Percentiles rank a stretch among this genome's conserved stretches.
Conservation (phyloP, 2,113 vertebrate genomes). For the Ploceus nigricollis region DNA sequence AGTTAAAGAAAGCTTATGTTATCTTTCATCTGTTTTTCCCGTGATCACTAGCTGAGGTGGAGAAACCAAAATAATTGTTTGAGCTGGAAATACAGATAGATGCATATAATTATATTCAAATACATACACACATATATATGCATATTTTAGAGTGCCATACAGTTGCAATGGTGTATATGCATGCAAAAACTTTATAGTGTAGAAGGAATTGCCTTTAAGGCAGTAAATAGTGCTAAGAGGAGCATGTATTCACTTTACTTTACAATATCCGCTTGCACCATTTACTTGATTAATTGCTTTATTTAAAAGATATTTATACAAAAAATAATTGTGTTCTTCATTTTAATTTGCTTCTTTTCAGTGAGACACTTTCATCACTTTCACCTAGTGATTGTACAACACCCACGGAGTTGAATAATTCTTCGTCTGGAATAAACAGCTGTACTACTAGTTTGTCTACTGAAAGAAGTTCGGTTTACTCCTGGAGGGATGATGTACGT, state of each 20-base stretch:
- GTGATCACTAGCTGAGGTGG: background rate
- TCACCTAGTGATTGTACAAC: conserved; percentile 50
- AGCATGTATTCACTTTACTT: background rate
- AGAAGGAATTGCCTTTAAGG: background rate
- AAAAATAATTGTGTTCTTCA: background rate
- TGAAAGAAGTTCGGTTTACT: conserved; percentile 81
- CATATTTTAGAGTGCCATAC: background rate
- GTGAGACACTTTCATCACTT: conserved; percentile 37
- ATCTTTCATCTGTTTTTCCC: background rate
- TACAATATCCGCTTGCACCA: background rate
- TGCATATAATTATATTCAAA: background rate
- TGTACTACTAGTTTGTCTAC: conserved; percentile 76
- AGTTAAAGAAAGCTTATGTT: background rate
- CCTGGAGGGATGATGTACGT: conserved; percentile 85
- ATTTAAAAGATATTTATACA: background rate
- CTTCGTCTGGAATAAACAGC: conserved; percentile 75
- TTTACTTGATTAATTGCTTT: background rate
- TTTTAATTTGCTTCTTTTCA: conserved; percentile 38
- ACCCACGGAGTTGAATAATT: conserved; percentile 59
- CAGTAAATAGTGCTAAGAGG: background rate
- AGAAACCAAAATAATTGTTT: background rate
- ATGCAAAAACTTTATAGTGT: background rate
- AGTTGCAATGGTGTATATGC: background rate
- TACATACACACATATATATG: background rate
- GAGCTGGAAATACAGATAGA: background rate